Evolutionary conservation across 1,140 invertebrate species (phyloP), one percentile per base, ranked within the genome.

Genomic region (Ectropis grisescens): DNA sequence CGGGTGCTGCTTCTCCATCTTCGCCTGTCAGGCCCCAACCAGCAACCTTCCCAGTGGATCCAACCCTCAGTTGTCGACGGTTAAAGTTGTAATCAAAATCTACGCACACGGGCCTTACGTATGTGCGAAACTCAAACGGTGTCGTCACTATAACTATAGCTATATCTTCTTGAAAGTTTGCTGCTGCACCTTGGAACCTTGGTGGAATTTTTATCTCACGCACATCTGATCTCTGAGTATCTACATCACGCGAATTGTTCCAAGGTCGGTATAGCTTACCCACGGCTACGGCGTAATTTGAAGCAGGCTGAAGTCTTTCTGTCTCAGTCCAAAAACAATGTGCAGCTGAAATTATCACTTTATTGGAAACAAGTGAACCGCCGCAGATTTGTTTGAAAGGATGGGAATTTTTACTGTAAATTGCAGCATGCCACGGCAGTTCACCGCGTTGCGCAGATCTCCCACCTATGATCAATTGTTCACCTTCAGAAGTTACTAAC

Each of bases 391-490:
- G 80, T 28, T 41, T 40, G 34, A 53, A 57, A 4, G 45, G 38
- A 9, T 39, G 58, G 19, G 33, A 31, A 10, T 38, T 50, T 28
- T 61, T 71, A n/a, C 37, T 37, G 51, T 85, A 87, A 28, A 87
- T 61, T 1, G 78, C 85, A 9, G 75, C 69, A 19, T 85, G 82
- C 85, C 86, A 87, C 0, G 84, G 84, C 23, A 85, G 79, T 29
- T 71, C 46, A 0, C 72, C 82, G 1, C 58, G 19, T 31, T 75
- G 56, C 0, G 68, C 80, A 2, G 31, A 36, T 12, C 46, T 33
- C 2, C 76, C 81, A 9, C 69, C 60, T 2, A 72, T 45, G 1
- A 76, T 33, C 16, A 82, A 36, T 2, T 54, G 43, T 15, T 47
- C 45, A 4, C 71, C 71, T 2, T 55, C 53, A 2, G 71, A 51